Conservation (phyloP, 2,888 invertebrate species). For the Panzeria rudis region DNA sequence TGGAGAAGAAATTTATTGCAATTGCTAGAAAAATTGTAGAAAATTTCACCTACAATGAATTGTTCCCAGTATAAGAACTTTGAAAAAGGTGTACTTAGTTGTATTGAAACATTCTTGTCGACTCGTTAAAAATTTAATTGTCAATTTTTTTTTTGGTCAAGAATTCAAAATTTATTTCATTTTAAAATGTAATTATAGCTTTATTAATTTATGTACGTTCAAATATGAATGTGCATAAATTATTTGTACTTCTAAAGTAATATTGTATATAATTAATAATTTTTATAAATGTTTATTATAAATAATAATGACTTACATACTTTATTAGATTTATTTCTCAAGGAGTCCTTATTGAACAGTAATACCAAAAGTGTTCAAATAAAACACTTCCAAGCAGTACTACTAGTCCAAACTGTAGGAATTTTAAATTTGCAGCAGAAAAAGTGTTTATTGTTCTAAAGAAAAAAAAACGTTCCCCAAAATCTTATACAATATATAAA, state of each 20-base stretch:
- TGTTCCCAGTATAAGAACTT: slow-evolving; percentile 84
- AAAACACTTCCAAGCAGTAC: background rate
- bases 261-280: slow-evolving; percentile 42
- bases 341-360: background rate
- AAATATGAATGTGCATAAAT: slow-evolving; percentile 5
- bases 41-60: slow-evolving; percentile 85
- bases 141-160: slow-evolving; percentile 27
- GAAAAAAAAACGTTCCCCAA: too few relatives aligned
- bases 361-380: background rate
- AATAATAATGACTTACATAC: slow-evolving; percentile 10
- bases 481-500: too few relatives aligned
- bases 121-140: background rate
- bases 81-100: background rate
- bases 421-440: background rate
- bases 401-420: background rate
- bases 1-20: slow-evolving; percentile 85
- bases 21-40: slow-evolving; percentile 86
- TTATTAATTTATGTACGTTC: slow-evolving; percentile 58
- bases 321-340: background rate
- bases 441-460: too few relatives aligned
- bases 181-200: slow-evolving; percentile 66
- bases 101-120: background rate
- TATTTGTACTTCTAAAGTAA: slow-evolving; percentile 36
- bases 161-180: slow-evolving; percentile 28
- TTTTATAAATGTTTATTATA: slow-evolving; percentile 52